phyloP scores from a whole-genome alignment of 2,113 vertebrate genomes.

The Girardinichthys multiradiatus region DNA sequence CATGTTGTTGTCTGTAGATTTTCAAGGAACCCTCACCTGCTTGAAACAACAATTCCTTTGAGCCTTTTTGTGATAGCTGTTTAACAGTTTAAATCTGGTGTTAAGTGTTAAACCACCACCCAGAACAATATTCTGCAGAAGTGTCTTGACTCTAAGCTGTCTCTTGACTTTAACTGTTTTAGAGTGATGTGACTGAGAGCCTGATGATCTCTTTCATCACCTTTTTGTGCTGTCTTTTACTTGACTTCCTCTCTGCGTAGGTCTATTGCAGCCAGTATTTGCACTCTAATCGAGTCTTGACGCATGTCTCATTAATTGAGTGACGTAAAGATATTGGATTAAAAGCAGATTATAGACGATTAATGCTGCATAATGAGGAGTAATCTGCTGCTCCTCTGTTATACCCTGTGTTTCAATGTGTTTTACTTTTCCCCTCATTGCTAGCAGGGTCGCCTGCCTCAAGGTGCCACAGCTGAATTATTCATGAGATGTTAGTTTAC shows the following conservation, averaged over 20 bases:
- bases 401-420: conserved; percentile 49
- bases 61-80: not conserved
- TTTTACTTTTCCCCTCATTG: conserved; percentile 52
- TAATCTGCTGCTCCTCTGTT: conserved; percentile 57
- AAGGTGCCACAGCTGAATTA: conserved; percentile 63
- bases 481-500: conserved; percentile 67
- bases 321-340: conserved; percentile 75
- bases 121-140: not conserved
- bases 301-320: conserved; percentile 61
- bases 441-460: conserved; percentile 58
- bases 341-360: conserved; percentile 73
- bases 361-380: conserved; percentile 73
- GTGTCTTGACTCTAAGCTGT: not conserved
- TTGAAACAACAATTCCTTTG: not conserved
- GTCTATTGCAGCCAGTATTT: conserved; percentile 30
- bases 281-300: conserved; percentile 59
- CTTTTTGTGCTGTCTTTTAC: conserved; percentile 2
- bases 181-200: not conserved
- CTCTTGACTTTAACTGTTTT: not conserved
- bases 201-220: conserved; percentile 1
- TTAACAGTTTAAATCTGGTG: not conserved
- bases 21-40: not conserved
- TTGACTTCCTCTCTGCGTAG: not conserved
- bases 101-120: not conserved
- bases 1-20: too few relatives aligned